Conservation (phyloP, 2,888 invertebrate species). For the Gymnocheta viridis region DNA sequence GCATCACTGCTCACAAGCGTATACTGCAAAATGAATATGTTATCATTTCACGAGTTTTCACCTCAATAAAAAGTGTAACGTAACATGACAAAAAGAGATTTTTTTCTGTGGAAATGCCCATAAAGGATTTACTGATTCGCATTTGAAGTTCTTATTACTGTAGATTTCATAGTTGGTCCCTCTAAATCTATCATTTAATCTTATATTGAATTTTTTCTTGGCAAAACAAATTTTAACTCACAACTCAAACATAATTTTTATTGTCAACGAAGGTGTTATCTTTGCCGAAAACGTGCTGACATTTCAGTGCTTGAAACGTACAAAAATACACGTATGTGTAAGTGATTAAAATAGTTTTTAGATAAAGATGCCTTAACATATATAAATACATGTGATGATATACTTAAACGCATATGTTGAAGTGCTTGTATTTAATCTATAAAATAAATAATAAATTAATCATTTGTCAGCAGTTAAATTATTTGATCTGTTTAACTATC, state of each 20-base stretch:
- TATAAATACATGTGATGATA: neutral
- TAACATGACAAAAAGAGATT: no score
- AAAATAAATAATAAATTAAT: constrained; percentile 79
- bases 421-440: constrained; percentile 52
- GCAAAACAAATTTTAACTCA: constrained; percentile 37
- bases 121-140: no score
- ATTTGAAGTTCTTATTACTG: no score
- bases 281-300: constrained; percentile 40
- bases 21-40: no score
- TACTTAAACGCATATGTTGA: neutral
- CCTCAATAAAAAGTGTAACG: no score
- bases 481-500: constrained; percentile 73
- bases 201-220: constrained; percentile 21
- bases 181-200: neutral
- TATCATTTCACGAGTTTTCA: no score
- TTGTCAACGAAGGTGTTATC: constrained; percentile 57
- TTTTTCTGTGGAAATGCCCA: no score
- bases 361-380: neutral
- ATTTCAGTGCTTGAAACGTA: constrained; percentile 27
- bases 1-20: no score
- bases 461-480: constrained; percentile 80
- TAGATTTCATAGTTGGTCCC: constrained; percentile 41
- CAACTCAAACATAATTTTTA: constrained; percentile 56
- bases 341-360: constrained; percentile 45
- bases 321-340: neutral